Evolutionary conservation across 2,113 vertebrate genomes (phyloP), one percentile per base, ranked within the genome.

Genomic region (Albula goreensis): DNA sequence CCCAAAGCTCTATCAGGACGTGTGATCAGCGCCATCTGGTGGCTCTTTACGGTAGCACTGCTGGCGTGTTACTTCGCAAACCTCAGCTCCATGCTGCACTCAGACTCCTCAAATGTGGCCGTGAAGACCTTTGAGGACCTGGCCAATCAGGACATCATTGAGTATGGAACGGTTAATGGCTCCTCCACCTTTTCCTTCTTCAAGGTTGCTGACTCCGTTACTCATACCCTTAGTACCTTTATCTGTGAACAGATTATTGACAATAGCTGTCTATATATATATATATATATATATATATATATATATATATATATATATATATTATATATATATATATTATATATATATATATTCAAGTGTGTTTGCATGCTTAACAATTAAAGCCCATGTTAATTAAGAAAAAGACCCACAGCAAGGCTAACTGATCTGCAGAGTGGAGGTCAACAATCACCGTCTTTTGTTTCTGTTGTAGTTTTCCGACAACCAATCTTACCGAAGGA

Each of bases 121-220:
- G 93, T 98, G 86, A 89, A 94, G 85, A 96, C 85, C 56, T 97
- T 98, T 4, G 95, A 96, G 78, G 97, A 98, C n/a, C 96, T 98
- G 0, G 95, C 96, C 25, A 96, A 96, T 84, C 97, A 98, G 88
- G 94, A 96, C 49, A 85, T 94, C 1, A 91, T 97, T 0, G 95
- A 97, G 17, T 98, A 97, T 0, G 97, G 97, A 51, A 97, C 97
- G 0, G 10, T 98, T 7, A 91, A 95, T 0, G 90, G 87, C 15
- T 96, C 96, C n/a, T 97, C 97, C 7, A 96, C 97, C 0, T 94
- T 93, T 88, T 81, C 87, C 6, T 97, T 96, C 90, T 97, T 98
- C 86, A 97, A 97, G 97, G 97, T 97, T 85, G 82, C 50, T 85
- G 85, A 5, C 78, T 60, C 60, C 60, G 17, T 60, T 66, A 22